Evolutionary conservation across 1,140 invertebrate species (phyloP).

Genomic region (Zaprionus capensis): DNA sequence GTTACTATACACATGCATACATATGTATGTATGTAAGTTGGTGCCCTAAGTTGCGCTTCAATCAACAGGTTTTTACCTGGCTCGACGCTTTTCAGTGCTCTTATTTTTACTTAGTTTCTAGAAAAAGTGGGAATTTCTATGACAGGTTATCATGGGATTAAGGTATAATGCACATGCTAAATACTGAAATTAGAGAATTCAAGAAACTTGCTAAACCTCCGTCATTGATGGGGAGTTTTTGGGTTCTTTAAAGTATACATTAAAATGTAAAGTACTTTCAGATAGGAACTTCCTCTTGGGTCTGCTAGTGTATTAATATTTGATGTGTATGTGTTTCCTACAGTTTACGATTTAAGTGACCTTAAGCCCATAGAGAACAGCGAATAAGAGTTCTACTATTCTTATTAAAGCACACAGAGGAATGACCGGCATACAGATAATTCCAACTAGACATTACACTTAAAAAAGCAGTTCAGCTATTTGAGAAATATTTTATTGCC

Average conservation of each 20-base stretch:
- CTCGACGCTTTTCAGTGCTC: conserved; percentile 17
- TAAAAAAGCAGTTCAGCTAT: no score
- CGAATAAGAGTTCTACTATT: no score
- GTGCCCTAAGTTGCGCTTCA: conserved; percentile 51
- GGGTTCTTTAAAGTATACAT: no score
- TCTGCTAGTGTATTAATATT: no score
- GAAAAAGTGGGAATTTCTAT: conserved; percentile 58
- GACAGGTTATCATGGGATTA: conserved; percentile 13
- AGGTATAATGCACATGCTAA: conserved; percentile 50
- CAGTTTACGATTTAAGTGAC: no score
- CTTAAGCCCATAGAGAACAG: no score
- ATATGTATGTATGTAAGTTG: background rate
- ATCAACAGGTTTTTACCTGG: conserved; percentile 69
- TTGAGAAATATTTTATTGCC: no score
- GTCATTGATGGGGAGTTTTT: background rate
- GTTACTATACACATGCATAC: background rate
- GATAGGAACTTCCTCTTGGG: no score
- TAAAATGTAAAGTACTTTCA: background rate
- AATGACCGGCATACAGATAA: no score
- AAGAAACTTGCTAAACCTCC: background rate
- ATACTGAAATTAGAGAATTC: background rate
- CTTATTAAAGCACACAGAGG: no score
- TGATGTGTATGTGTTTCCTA: no score
- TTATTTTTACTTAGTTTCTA: background rate
- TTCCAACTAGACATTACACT: no score